These are phyloP conservation scores for Tringa solitaria DNA, from an alignment of 2,113 vertebrate species.

Conservation along the genomic window DNA sequence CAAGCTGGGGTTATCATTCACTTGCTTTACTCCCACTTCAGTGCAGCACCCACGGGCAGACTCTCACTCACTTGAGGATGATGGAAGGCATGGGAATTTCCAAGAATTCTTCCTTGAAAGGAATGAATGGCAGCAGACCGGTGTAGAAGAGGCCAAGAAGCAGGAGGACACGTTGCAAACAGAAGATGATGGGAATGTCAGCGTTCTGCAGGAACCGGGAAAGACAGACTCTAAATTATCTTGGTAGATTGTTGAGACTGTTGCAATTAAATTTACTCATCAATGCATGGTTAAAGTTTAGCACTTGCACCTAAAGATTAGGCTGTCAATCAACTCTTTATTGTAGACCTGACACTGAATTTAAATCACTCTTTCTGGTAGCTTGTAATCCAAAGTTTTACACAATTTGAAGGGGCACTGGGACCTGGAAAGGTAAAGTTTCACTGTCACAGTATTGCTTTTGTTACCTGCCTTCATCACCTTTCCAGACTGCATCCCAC, in stretches of 20 bases:
- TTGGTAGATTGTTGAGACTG: background rate
- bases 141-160: slow-evolving; percentile 95
- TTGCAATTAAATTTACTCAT: background rate
- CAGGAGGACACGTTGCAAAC: slow-evolving; percentile 89
- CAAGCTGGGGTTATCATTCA: background rate
- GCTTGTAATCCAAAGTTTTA: background rate
- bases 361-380: background rate
- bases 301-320: background rate
- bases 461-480: background rate
- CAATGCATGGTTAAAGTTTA: background rate
- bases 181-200: slow-evolving; percentile 91
- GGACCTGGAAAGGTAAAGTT: background rate
- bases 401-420: background rate
- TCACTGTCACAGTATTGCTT: background rate
- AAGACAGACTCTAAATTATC: background rate
- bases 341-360: background rate
- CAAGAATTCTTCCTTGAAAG: slow-evolving; percentile 93
- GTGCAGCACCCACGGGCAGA: background rate
- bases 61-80: slow-evolving; percentile 85
- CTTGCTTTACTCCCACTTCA: background rate
- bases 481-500: background rate
- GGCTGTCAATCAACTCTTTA: background rate
- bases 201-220: slow-evolving; percentile 81
- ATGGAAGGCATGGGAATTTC: slow-evolving; percentile 99
- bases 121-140: slow-evolving; percentile 92